Evolutionary conservation across 2,888 invertebrate species (phyloP).

Genomic region (Ecdyonurus torrentis): DNA sequence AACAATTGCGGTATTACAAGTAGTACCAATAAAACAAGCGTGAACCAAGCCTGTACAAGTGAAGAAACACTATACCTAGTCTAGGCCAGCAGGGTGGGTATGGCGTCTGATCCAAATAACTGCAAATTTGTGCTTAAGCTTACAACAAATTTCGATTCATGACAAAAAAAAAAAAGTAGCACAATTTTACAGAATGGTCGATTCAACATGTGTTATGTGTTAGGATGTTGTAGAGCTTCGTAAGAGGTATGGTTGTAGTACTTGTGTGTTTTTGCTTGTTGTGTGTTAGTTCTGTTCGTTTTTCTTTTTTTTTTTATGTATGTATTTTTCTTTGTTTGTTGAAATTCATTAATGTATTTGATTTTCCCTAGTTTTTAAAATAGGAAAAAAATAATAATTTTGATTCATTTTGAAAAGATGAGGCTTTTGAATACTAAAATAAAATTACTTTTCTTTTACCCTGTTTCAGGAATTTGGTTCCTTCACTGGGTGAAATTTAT

Average conservation of each 20-base stretch:
- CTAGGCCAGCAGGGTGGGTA: too few relatives aligned
- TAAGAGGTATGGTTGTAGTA: background rate
- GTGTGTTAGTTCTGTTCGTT: background rate
- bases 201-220: background rate
- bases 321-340: too few relatives aligned
- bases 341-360: slow-evolving; percentile 3
- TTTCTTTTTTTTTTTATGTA: slow-evolving; percentile 2
- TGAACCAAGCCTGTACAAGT: too few relatives aligned
- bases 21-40: too few relatives aligned
- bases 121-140: too few relatives aligned
- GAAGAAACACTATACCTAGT: too few relatives aligned
- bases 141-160: too few relatives aligned
- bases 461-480: background rate
- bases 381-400: background rate
- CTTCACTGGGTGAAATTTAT: background rate
- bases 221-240: background rate
- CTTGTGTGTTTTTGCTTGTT: background rate
- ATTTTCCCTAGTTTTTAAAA: background rate
- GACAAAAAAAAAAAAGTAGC: too few relatives aligned
- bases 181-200: background rate
- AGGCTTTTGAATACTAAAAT: background rate
- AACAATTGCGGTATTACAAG: too few relatives aligned
- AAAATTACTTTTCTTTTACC: background rate
- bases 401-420: background rate
- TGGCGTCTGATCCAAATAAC: too few relatives aligned